Evolutionary conservation across 2,113 vertebrate species (phyloP).

Genomic region (Connochaetes taurinus): DNA sequence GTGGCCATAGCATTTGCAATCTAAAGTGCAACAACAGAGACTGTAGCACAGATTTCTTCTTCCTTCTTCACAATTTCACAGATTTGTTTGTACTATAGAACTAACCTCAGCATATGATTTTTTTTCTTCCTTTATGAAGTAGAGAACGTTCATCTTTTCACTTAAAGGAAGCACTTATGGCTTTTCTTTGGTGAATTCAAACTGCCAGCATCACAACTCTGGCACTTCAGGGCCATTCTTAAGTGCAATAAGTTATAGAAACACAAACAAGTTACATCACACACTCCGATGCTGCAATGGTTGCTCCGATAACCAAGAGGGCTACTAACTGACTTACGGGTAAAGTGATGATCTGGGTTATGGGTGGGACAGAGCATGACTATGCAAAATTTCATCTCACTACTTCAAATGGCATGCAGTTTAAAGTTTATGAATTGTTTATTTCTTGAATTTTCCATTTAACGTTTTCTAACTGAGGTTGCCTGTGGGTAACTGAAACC

Average conservation of each 20-base stretch:
- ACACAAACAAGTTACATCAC: not conserved
- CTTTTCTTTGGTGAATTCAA: not conserved
- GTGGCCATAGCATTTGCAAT: not conserved
- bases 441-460: not conserved
- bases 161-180: not conserved
- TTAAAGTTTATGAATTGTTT: not conserved
- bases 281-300: not conserved
- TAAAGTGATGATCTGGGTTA: not conserved
- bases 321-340: not conserved
- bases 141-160: not conserved
- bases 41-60: not conserved
- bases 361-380: not conserved
- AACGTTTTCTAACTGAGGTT: not conserved
- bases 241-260: not conserved
- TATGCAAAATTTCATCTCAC: not conserved
- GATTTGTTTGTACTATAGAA: not conserved
- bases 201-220: not conserved
- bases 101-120: not conserved
- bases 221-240: not conserved
- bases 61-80: not conserved
- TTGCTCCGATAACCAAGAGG: not conserved
- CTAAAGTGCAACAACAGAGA: not conserved
- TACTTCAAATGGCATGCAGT: not conserved
- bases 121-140: not conserved
- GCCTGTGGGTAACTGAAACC: not conserved